These are phyloP conservation scores for Lithodes maja DNA, from an alignment of 2,888 invertebrate genomes.

Conservation along the genomic window DNA sequence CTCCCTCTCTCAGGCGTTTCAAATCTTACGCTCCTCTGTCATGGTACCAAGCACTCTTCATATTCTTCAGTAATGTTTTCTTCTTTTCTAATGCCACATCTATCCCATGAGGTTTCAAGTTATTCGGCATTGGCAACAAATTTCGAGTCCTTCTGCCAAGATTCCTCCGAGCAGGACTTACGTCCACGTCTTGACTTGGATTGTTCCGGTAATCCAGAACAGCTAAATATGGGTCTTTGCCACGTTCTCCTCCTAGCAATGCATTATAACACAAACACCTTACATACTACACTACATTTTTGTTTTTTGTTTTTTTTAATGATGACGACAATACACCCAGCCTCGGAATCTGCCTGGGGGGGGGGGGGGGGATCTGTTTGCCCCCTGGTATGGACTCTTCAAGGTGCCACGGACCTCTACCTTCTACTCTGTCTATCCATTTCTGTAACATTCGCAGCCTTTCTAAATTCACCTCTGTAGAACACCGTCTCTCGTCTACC, in stretches of 20 bases:
- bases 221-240: conserved; percentile 20
- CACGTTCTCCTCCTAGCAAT: background rate
- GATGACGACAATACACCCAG: no score
- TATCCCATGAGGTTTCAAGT: background rate
- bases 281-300: no score
- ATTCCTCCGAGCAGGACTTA: conserved; percentile 8
- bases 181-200: background rate
- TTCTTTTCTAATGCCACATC: background rate
- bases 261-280: no score
- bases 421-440: no score
- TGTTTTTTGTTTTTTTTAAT: no score
- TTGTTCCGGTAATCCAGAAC: background rate
- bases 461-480: no score
- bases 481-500: no score
- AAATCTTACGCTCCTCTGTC: conserved; percentile 1
- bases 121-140: background rate
- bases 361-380: no score
- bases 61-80: background rate
- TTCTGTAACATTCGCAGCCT: no score
- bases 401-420: no score
- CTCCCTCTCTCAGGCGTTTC: background rate
- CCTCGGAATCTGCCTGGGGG: no score
- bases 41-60: conserved; percentile 11
- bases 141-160: conserved; percentile 4
- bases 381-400: no score